These are phyloP conservation scores for Abrostola triplasia DNA, from an alignment of 2,888 invertebrate genomes.

Conservation along the genomic window DNA sequence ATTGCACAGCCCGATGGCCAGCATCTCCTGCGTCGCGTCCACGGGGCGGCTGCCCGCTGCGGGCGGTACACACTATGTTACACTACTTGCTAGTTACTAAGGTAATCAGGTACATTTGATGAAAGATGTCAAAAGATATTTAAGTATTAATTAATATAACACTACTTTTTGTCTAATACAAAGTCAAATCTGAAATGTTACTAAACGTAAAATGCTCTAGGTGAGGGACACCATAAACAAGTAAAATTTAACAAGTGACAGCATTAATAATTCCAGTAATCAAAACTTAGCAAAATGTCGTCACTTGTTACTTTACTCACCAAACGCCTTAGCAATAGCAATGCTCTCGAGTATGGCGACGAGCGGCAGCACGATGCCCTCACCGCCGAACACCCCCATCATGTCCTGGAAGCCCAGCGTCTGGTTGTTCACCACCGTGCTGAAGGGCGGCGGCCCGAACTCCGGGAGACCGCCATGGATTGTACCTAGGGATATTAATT, in stretches of 20 bases:
- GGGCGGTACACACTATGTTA: slow-evolving; percentile 17
- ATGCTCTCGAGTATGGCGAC: slow-evolving; percentile 92
- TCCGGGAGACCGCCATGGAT: slow-evolving; percentile 92
- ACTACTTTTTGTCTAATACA: no score
- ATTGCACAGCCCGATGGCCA: slow-evolving; percentile 95
- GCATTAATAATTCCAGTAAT: no score
- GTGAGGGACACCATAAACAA: no score
- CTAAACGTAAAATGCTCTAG: no score
- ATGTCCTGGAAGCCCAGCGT: slow-evolving; percentile 89
- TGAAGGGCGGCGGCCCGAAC: slow-evolving; percentile 91
- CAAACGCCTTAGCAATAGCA: slow-evolving; percentile 93
- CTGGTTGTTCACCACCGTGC: slow-evolving; percentile 87
- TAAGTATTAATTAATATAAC: no score
- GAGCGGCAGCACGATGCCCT: slow-evolving; percentile 91
- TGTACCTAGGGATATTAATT: slow-evolving; percentile 73
- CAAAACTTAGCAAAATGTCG: no score
- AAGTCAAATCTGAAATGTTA: no score
- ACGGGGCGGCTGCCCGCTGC: slow-evolving; percentile 92
- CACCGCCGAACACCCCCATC: slow-evolving; percentile 89
- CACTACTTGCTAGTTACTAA: no score
- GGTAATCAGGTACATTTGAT: no score
- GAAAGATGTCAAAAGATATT: no score
- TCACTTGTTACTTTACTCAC: slow-evolving; percentile 75
- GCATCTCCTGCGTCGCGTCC: slow-evolving; percentile 96
- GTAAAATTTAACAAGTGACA: no score